A percentile compares a stretch with the other conserved stretches of the same genome.
Conservation (phyloP, 2,797 vertebrate species). For the Falco rusticolus region DNA sequence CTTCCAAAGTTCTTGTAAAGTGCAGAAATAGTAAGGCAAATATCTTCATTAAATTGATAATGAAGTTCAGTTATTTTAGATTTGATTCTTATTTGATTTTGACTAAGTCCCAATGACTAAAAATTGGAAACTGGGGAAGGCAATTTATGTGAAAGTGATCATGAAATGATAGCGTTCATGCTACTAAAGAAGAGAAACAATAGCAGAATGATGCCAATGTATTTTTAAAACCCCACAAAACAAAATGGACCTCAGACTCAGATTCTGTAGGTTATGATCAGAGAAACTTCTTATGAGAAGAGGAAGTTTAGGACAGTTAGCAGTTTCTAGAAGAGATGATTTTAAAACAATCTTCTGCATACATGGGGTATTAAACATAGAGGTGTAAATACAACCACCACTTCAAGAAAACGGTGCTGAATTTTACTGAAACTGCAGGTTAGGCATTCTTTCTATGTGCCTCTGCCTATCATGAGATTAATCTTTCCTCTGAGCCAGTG, state of each 20-base stretch:
- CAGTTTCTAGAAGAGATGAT: not conserved
- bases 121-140: not conserved
- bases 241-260: not conserved
- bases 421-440: not conserved
- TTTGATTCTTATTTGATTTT: not conserved
- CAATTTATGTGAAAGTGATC: not conserved
- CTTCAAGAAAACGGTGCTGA: not conserved
- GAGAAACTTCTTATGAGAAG: not conserved
- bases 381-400: not conserved
- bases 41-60: not conserved
- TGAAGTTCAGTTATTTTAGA: not conserved
- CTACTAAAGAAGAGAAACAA: not conserved
- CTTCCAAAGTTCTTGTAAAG: not conserved
- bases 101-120: not conserved
- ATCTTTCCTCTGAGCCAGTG: not conserved
- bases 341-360: not conserved
- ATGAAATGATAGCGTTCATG: not conserved
- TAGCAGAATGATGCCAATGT: not conserved
- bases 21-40: not conserved
- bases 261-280: not conserved
- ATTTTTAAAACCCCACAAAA: not conserved
- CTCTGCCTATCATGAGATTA: not conserved
- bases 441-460: not conserved
- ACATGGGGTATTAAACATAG: not conserved
- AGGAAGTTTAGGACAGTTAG: not conserved